These are phyloP conservation scores for Brachionus angularis DNA, from an alignment of 1,140 invertebrate genomes.

Conservation along the genomic window DNA sequence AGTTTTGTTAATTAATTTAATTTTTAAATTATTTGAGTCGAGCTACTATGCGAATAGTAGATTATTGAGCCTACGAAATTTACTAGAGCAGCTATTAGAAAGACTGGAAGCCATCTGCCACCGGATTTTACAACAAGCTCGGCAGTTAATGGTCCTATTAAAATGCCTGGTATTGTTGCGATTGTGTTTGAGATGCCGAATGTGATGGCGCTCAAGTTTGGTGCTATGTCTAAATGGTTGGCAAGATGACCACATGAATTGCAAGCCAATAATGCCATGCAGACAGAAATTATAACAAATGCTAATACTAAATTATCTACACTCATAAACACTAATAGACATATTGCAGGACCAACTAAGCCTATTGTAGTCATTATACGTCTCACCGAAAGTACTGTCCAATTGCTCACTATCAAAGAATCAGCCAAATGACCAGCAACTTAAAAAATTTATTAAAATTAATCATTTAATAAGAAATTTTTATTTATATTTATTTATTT, in stretches of 20 bases:
- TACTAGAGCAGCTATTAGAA: conserved; percentile 68
- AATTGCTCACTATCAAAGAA: conserved; percentile 65
- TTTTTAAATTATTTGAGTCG: conserved; percentile 27
- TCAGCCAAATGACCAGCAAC: conserved; percentile 72
- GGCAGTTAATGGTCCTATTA: conserved; percentile 73
- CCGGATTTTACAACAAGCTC: conserved; percentile 69
- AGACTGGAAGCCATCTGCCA: conserved; percentile 73
- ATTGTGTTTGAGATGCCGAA: conserved; percentile 76
- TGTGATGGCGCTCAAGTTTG: conserved; percentile 73
- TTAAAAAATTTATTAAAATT: conserved; percentile 49
- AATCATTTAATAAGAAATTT: not conserved
- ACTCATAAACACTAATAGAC: conserved; percentile 69
- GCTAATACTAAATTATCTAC: conserved; percentile 69
- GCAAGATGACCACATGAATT: conserved; percentile 74
- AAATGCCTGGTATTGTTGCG: conserved; percentile 72
- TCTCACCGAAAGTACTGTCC: conserved; percentile 70
- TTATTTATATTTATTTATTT: too few relatives aligned
- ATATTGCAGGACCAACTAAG: conserved; percentile 70
- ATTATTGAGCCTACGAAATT: conserved; percentile 74
- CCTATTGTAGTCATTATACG: conserved; percentile 72
- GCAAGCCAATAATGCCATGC: conserved; percentile 72
- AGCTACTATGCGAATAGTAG: conserved; percentile 56
- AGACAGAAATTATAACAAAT: conserved; percentile 69
- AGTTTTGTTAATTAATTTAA: too few relatives aligned
- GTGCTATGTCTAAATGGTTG: conserved; percentile 74